A percentile compares a stretch with the other conserved stretches of the same genome.
Evolutionary conservation across 2,113 vertebrate genomes (phyloP).

Genomic region (Oplegnathus fasciatus): DNA sequence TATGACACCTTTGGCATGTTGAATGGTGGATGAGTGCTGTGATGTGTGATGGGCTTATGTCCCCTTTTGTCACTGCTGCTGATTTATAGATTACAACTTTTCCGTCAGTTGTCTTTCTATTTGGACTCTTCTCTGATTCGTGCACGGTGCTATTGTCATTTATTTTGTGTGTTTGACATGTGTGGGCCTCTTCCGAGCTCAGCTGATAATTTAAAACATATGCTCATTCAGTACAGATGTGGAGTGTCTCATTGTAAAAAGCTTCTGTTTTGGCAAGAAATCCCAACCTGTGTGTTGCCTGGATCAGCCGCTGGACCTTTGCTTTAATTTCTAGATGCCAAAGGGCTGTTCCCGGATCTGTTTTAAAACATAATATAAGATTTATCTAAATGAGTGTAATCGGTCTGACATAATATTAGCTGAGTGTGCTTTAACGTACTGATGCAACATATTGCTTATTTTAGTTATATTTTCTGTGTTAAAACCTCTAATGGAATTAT

Average conservation of each 20-base stretch:
- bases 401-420: neutral
- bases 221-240: constrained; percentile 39
- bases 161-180: constrained; percentile 39
- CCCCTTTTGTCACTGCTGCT: constrained; percentile 30
- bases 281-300: constrained; percentile 44
- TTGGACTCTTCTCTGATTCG: neutral
- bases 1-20: constrained; percentile 1
- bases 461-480: neutral
- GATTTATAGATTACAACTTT: constrained; percentile 54
- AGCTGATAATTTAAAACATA: constrained; percentile 65
- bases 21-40: neutral
- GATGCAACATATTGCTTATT: neutral
- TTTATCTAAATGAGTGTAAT: neutral
- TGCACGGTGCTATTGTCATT: neutral
- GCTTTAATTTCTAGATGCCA: constrained; percentile 25
- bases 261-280: constrained; percentile 47
- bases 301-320: constrained; percentile 25
- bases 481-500: neutral
- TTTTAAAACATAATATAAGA: neutral
- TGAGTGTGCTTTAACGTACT: neutral
- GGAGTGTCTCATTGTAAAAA: constrained; percentile 50
- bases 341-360: neutral
- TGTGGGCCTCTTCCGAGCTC: constrained; percentile 51
- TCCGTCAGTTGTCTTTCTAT: constrained; percentile 13
- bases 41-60: neutral